Conservation (phyloP, 2,888 invertebrate genomes). For the Drosophila multiciliata region DNA sequence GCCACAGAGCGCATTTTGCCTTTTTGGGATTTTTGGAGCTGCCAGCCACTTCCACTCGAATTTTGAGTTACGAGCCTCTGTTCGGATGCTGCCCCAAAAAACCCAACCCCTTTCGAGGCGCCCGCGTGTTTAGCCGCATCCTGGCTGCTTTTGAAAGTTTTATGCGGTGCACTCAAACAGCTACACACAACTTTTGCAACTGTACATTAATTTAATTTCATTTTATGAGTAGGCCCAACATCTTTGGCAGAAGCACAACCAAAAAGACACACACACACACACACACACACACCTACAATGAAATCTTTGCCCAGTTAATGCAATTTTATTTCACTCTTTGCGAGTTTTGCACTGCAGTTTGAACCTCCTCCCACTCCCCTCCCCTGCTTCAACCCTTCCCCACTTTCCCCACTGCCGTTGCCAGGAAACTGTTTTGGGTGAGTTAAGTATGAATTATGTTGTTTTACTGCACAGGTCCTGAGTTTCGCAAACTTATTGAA, state of each 20-base stretch:
- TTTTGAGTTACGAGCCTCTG: constrained; percentile 72
- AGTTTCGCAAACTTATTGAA: constrained; percentile 77
- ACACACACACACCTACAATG: constrained; percentile 16
- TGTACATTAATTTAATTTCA: constrained; percentile 79
- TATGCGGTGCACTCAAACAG: constrained; percentile 44
- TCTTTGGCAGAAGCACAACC: constrained; percentile 57
- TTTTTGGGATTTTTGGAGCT: constrained; percentile 39
- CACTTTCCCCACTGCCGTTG: constrained; percentile 34
- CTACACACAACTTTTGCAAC: constrained; percentile 67
- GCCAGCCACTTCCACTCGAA: constrained; percentile 68
- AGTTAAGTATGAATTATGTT: constrained; percentile 80
- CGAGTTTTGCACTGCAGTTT: constrained; percentile 64
- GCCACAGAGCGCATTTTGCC: constrained; percentile 64
- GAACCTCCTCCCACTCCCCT: background rate
- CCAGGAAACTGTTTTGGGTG: constrained; percentile 74
- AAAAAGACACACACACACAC: constrained; percentile 28
- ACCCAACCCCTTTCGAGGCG: background rate
- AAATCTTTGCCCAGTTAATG: constrained; percentile 62
- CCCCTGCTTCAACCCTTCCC: constrained; percentile 12
- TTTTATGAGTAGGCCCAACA: constrained; percentile 77
- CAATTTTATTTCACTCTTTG: constrained; percentile 65
- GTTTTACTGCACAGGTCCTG: constrained; percentile 61
- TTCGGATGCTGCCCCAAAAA: constrained; percentile 21
- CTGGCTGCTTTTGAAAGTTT: constrained; percentile 74
- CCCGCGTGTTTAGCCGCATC: constrained; percentile 71